Evolutionary conservation across 2,113 vertebrate species (phyloP).

Genomic region (Panthera uncia): DNA sequence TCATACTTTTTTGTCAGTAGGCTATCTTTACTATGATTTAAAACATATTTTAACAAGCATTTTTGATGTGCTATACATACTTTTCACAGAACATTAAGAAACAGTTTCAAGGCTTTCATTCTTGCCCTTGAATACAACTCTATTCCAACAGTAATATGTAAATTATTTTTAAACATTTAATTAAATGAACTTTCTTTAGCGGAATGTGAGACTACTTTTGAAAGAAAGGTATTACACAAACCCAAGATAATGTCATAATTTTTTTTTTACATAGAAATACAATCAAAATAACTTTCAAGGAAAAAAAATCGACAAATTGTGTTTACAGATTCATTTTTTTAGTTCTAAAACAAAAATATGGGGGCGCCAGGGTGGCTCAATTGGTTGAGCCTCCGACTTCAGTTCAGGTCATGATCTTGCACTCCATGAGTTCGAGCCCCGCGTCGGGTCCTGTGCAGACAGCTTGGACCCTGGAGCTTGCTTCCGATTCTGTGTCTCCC

Average conservation of each 20-base stretch:
- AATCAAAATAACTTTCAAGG: neutral
- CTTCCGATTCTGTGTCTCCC: too few species aligned
- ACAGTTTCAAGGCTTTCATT: neutral
- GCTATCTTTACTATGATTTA: neutral
- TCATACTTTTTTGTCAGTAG: neutral
- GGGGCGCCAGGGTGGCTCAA: too few species aligned
- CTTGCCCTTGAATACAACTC: neutral
- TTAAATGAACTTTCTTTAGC: neutral
- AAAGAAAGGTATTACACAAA: neutral
- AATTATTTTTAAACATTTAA: constrained; percentile 10
- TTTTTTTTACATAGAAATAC: neutral
- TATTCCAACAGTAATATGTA: neutral
- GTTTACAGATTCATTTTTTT: neutral
- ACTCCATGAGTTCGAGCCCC: too few species aligned
- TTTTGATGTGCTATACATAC: neutral
- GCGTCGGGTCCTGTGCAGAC: too few species aligned
- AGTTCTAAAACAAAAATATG: neutral
- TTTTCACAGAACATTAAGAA: neutral
- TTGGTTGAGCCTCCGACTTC: too few species aligned
- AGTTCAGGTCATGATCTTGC: too few species aligned
- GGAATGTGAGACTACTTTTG: neutral
- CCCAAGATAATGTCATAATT: neutral
- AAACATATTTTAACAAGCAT: neutral
- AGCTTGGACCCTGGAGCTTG: too few species aligned
- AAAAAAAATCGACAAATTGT: neutral